Evolutionary conservation across 2,113 vertebrate genomes (phyloP), one percentile per base, ranked within the genome.

Genomic region (Monarcha castaneiventris): DNA sequence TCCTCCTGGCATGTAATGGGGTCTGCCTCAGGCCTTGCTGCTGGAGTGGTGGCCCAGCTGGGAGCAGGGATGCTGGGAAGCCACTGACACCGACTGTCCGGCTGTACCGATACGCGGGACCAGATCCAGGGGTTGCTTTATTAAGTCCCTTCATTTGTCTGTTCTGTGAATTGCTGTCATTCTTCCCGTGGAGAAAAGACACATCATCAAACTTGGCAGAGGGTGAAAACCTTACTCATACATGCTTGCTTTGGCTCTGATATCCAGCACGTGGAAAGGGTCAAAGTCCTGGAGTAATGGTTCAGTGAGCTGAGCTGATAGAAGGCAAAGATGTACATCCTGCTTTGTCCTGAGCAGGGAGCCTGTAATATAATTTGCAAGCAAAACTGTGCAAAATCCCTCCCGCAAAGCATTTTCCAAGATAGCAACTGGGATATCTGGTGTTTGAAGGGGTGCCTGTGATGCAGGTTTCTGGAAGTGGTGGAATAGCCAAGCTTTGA

Each of bases 101-200:
- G 37, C 52, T 66, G 43, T 8, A 3, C 41, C 9, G 12, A 39
- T 1, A 15, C 0, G 0, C 4, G 6, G 83, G 49, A 64, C 16
- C 44, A 32, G 13, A 35, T 18, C 72, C 72, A 83, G 55, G 41
- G 25, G 3, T 1, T 48, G 75, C 56, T 26, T 63, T 15, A 14
- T 15, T 13, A 29, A 44, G 23, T 37, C 35, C 25, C 35, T 44
- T 33, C 25, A 9, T 78, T 69, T 74, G 39, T 71, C 75, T 43
- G 5, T 20, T 44, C 35, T 81, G 63, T 90, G 75, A 84, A 85
- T 89, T 67, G 76, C 73, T 86, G 0, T 78, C 48, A 39, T 74
- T 93, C 73, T 94, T 93, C 89, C 77, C 71, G 64, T 58, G 83
- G 73, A 84, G 88, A 68, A 67, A 90, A 84, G 72, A 64, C 27